phyloP scores from a whole-genome alignment of 2,888 invertebrate species.

The Spodoptera picta region DNA sequence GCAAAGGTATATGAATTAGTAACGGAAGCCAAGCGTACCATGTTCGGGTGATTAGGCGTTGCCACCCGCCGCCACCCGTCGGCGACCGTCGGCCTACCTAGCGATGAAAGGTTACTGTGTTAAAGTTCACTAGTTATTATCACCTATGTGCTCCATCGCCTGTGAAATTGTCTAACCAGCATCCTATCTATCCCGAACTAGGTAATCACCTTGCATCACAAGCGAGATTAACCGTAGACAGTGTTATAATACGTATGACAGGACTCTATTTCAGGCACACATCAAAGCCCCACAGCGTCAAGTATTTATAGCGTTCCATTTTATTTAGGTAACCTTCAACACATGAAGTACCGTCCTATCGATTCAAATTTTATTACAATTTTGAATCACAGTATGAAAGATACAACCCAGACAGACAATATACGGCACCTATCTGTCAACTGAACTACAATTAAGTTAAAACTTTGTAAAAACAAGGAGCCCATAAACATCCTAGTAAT shows the following conservation, averaged over 20 bases:
- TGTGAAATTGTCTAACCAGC: conserved; percentile 37
- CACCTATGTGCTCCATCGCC: conserved; percentile 35
- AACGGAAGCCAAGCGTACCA: conserved; percentile 44
- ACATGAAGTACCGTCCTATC: too few species aligned
- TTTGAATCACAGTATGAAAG: conserved; percentile 10
- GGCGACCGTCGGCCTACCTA: neutral
- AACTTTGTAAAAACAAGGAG: conserved; percentile 46
- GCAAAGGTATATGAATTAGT: conserved; percentile 45
- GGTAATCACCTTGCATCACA: conserved; percentile 22
- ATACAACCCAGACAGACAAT: neutral
- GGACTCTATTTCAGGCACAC: conserved; percentile 32
- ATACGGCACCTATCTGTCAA: conserved; percentile 17
- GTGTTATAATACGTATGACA: conserved; percentile 3
- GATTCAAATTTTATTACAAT: too few species aligned
- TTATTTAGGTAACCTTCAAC: conserved; percentile 14
- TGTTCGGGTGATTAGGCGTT: conserved; percentile 53
- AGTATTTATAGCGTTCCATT: conserved; percentile 21
- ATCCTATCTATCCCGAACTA: conserved; percentile 1
- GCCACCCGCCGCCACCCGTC: conserved; percentile 9
- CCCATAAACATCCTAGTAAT: conserved; percentile 46
- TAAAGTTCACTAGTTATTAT: conserved; percentile 50
- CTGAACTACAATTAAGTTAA: conserved; percentile 49
- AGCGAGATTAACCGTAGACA: conserved; percentile 20
- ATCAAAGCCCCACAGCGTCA: conserved; percentile 23
- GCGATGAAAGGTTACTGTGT: conserved; percentile 49